Evolutionary conservation across 2,797 vertebrate species (phyloP).

Genomic region (Tangara arthus): DNA sequence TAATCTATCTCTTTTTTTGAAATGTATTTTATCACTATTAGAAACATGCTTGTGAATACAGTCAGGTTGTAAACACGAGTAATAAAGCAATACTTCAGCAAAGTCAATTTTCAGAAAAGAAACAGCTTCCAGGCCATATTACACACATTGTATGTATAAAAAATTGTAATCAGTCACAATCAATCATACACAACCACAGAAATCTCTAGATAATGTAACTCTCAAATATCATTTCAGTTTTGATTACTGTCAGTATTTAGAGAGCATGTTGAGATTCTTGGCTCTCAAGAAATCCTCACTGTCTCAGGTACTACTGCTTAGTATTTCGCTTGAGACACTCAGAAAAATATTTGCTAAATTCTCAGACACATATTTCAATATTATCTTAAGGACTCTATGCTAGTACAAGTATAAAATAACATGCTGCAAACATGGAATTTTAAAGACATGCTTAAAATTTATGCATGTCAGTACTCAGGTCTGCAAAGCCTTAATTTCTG

Average conservation of each 20-base stretch:
- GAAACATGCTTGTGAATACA: neutral
- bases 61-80: neutral
- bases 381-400: neutral
- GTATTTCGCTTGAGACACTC: neutral
- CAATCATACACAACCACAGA: neutral
- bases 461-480: neutral
- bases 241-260: neutral
- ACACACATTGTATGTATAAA: neutral
- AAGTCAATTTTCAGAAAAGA: neutral
- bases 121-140: neutral
- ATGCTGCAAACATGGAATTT: neutral
- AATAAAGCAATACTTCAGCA: neutral
- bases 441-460: neutral
- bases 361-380: conserved; percentile 4
- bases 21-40: neutral
- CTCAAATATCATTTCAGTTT: neutral
- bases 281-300: neutral
- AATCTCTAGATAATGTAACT: neutral
- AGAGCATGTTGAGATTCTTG: neutral
- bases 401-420: neutral
- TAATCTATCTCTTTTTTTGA: neutral
- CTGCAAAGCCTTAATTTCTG: neutral
- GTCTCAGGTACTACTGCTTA: neutral
- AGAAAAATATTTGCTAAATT: conserved; percentile 1
- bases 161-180: neutral